Conservation (phyloP, 2,888 invertebrate species). For the Mycalesis mineus region DNA sequence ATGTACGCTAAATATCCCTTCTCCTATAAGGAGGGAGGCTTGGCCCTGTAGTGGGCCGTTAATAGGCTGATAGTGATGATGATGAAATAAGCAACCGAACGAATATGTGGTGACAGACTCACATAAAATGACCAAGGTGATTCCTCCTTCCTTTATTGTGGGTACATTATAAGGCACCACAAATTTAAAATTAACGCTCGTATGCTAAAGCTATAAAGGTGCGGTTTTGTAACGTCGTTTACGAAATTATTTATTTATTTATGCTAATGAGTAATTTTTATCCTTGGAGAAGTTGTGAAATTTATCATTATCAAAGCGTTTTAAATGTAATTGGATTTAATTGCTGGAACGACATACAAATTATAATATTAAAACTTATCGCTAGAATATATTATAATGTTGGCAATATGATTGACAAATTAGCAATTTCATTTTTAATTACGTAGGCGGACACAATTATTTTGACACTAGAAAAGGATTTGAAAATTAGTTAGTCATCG, state of each 20-base stretch:
- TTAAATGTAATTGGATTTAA: not conserved
- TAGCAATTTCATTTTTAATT: not conserved
- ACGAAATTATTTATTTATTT: conserved; percentile 13
- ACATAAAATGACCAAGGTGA: conserved; percentile 33
- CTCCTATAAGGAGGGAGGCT: no score
- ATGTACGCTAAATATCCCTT: no score
- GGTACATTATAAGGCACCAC: not conserved
- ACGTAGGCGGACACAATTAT: not conserved
- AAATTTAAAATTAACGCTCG: not conserved
- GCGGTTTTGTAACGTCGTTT: conserved; percentile 2
- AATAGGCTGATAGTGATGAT: no score
- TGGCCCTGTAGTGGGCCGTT: no score
- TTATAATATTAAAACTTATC: not conserved
- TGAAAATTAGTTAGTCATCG: not conserved
- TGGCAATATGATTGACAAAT: not conserved
- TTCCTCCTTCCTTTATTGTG: conserved; percentile 13
- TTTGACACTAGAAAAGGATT: not conserved
- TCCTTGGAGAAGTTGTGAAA: conserved; percentile 1
- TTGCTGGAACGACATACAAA: not conserved
- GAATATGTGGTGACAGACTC: conserved; percentile 27
- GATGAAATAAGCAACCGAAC: no score
- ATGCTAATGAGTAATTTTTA: not conserved
- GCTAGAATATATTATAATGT: not conserved
- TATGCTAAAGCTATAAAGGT: not conserved
- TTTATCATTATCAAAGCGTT: not conserved